phyloP scores from a whole-genome alignment of 2,797 vertebrate species.

The Ficedula albicollis region DNA sequence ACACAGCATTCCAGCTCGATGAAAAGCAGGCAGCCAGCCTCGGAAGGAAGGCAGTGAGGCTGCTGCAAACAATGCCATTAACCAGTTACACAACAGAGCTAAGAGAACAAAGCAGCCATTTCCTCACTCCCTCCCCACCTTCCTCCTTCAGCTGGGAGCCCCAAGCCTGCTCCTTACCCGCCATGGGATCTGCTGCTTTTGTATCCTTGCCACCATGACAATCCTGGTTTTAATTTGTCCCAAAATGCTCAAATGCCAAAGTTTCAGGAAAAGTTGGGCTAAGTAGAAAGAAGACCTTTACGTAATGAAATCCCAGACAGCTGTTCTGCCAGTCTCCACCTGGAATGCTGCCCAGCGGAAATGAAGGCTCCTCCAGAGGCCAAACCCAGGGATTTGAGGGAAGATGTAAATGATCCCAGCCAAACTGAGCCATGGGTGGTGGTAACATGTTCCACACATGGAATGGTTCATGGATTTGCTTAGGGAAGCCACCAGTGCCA shows the following conservation, averaged over 20 bases:
- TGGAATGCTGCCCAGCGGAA: slow-evolving; percentile 33
- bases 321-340: slow-evolving; percentile 11
- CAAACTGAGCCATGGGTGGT: not conserved
- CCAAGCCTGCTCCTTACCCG: not conserved
- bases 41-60: not conserved
- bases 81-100: slow-evolving; percentile 34
- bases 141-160: not conserved
- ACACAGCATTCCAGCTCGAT: slow-evolving; percentile 7
- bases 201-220: not conserved
- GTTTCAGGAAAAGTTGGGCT: not conserved
- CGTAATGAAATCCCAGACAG: slow-evolving; percentile 24
- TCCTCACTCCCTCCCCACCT: slow-evolving; percentile 15
- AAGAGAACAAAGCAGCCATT: slow-evolving; percentile 40
- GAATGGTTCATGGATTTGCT: not conserved
- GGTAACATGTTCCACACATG: not conserved
- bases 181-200: not conserved
- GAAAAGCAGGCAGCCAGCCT: slow-evolving; percentile 8
- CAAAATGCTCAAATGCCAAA: not conserved
- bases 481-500: not conserved
- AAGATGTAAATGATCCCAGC: slow-evolving; percentile 33
- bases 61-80: slow-evolving; percentile 36
- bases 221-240: not conserved
- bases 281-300: not conserved
- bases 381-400: not conserved
- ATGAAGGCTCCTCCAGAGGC: slow-evolving; percentile 12